Base-by-base conservation (phyloP, 2,113 vertebrate genomes). In the Myiopsitta monachus region DNA sequence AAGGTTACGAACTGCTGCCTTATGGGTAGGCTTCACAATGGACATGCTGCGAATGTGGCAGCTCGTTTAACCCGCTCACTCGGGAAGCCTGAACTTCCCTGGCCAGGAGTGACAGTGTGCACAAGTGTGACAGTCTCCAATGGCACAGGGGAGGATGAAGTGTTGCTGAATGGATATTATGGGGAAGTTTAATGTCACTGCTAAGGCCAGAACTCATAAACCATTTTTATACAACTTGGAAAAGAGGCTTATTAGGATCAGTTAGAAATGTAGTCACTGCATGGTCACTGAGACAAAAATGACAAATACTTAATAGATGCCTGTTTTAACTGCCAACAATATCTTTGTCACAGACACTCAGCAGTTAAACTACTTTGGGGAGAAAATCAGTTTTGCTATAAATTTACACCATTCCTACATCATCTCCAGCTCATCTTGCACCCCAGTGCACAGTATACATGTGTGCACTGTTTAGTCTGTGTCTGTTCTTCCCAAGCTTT, bases 381-480 rank as follows among this genome's bases (percentile, higher is more conserved):
- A 95, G 38, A 28, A 76, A 90, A 79, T 88, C 55, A 18, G 51
- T 83, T 91, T 91, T 81, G 41, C 83, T 76, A 62, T 73, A 55
- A 84, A 86, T 96, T 93, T 79, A 81, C 74, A 93, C 81, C 76
- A 82, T 90, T 92, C 86, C 83, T 93, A 43, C 83, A 87, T 67
- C 94, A 92, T 39, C 74, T 88, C 92, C 92, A 92, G 93, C 80
- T 78, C 86, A 68, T 93, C 93, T 72, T 84, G 92, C 79, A 67
- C 80, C 69, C 33, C 69, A 46, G 47, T 36, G 67, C 86, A 93
- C 88, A 47, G 44, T 27, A 69, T 57, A 81, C 80, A 88, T 44
- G 81, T 82, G 92, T 68, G 81, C 83, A 69, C 77, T 96, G 96
- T 93, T 97, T 94, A 94, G 96, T 95, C 91, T 95, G 92, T 70